Conservation (phyloP, 1,140 invertebrate genomes). For the Cotesia typhae region DNA sequence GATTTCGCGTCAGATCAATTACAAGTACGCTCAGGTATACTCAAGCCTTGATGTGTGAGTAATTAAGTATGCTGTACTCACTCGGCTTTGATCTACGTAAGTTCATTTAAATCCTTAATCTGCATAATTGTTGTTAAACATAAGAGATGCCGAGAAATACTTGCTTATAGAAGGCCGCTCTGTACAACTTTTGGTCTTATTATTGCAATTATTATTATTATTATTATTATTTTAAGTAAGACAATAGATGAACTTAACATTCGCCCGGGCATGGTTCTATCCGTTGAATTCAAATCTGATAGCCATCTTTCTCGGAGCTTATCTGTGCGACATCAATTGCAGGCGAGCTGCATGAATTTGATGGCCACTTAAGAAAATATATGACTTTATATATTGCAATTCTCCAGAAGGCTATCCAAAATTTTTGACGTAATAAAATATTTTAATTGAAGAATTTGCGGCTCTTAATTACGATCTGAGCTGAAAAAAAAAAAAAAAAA, state of each 20-base stretch:
- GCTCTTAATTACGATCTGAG: no score
- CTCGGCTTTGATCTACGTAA: neutral
- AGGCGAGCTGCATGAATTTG: slow-evolving; percentile 32
- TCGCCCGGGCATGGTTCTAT: slow-evolving; percentile 22
- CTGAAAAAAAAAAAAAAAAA: no score
- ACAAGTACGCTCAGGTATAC: neutral
- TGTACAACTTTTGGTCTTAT: neutral
- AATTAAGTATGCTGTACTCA: neutral
- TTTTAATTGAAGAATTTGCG: no score
- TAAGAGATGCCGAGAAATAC: neutral
- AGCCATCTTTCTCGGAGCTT: neutral
- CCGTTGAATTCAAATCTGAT: no score
- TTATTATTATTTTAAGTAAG: neutral
- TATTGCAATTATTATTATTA: no score
- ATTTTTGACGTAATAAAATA: neutral
- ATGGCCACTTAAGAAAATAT: slow-evolving; percentile 42
- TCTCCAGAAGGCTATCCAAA: neutral
- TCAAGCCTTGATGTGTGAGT: neutral
- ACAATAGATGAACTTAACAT: slow-evolving; percentile 16
- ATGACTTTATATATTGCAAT: slow-evolving; percentile 6
- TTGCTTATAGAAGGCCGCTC: neutral
- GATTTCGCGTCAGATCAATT: no score
- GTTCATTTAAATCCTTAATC: slow-evolving; percentile 6
- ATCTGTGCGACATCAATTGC: slow-evolving; percentile 19
- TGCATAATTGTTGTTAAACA: neutral